Percentiles rank a stretch among this genome's conserved stretches.
These are phyloP conservation scores for Myotis vivesi DNA, from an alignment of 2,797 vertebrate species.

Conservation along the genomic window DNA sequence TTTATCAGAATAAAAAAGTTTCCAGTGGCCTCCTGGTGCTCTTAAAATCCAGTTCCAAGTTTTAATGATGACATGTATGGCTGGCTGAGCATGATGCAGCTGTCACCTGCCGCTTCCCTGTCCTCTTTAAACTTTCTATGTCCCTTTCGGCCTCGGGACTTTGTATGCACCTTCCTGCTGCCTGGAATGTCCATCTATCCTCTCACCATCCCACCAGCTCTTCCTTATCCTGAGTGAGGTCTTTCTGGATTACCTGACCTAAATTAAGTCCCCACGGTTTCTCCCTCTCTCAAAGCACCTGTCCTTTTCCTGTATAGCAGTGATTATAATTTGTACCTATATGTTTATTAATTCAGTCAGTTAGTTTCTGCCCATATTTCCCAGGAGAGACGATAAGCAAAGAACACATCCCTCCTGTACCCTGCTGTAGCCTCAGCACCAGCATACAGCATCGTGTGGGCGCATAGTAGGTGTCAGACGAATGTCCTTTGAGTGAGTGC, in stretches of 20 bases:
- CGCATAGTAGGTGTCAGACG: not conserved
- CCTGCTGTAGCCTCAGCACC: not conserved
- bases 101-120: no score
- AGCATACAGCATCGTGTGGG: not conserved
- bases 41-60: not conserved
- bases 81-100: rapidly evolving
- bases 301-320: not conserved
- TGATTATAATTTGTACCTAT: not conserved
- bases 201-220: not conserved
- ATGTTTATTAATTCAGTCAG: not conserved
- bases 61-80: rapidly evolving
- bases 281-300: not conserved
- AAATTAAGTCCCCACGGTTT: no score
- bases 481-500: not conserved
- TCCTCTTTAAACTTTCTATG: not conserved
- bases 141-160: not conserved
- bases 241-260: not conserved
- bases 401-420: not conserved
- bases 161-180: not conserved
- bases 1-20: not conserved
- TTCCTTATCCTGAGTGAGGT: not conserved
- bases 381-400: not conserved
- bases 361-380: not conserved
- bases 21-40: no score
- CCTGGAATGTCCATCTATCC: not conserved